A percentile compares a stretch with the other conserved stretches of the same genome.
Conservation (phyloP, 1,140 invertebrate species). For the Macrotrachela quadricornifera region DNA sequence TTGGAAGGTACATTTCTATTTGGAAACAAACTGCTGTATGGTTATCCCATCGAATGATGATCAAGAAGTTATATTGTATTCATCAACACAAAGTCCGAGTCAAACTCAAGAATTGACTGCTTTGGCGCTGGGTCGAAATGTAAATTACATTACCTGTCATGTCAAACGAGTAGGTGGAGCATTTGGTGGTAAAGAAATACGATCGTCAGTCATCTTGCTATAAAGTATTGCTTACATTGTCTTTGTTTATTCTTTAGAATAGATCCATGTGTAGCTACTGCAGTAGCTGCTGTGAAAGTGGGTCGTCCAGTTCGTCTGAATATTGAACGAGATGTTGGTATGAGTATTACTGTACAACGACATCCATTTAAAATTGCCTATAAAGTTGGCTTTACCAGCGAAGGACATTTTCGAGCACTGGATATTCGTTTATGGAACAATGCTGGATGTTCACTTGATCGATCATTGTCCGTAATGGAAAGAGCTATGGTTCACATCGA, state of each 20-base stretch:
- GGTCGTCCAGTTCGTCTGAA: constrained; percentile 57
- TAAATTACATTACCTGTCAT: constrained; percentile 48
- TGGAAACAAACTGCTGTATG: constrained; percentile 47
- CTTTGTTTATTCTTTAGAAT: not conserved
- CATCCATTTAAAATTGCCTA: constrained; percentile 71
- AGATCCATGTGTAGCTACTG: constrained; percentile 6
- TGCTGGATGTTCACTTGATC: constrained; percentile 1
- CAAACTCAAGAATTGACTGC: constrained; percentile 48
- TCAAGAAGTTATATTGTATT: constrained; percentile 58
- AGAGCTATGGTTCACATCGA: no score
- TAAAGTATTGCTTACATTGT: not conserved
- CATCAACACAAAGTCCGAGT: constrained; percentile 56
- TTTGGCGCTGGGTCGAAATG: constrained; percentile 46
- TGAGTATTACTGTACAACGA: constrained; percentile 59
- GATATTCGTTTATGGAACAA: constrained; percentile 4
- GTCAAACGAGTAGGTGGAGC: constrained; percentile 67
- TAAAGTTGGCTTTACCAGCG: constrained; percentile 33
- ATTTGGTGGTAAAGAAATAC: constrained; percentile 81
- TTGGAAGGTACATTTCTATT: constrained; percentile 78
- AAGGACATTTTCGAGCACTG: not conserved
- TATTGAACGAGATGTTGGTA: constrained; percentile 79
- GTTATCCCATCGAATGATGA: constrained; percentile 56
- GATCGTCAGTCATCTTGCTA: constrained; percentile 34
- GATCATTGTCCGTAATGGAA: not conserved
- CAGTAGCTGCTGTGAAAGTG: constrained; percentile 34